Percentiles rank a stretch among this genome's conserved stretches.
Evolutionary conservation across 2,113 vertebrate species (phyloP).

Genomic region (Malurus melanocephalus): DNA sequence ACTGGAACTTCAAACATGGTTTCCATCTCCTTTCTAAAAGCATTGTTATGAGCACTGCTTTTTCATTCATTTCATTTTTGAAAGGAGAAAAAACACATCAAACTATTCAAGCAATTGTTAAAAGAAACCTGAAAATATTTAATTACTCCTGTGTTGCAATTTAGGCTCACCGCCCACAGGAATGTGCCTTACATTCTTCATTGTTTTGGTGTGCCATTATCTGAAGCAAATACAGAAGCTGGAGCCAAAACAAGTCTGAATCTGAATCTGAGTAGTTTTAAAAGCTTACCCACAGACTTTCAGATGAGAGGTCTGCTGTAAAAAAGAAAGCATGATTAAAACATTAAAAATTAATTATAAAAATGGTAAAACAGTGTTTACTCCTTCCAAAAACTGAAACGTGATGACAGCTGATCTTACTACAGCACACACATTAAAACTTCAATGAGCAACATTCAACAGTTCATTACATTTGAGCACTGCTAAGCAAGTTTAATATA

Average conservation of each 20-base stretch:
- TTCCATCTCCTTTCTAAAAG: not conserved
- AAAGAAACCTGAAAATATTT: not conserved
- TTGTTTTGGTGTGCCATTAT: constrained; percentile 9
- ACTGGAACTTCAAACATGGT: not conserved
- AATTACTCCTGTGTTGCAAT: constrained; percentile 14
- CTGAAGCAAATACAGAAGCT: constrained; percentile 12
- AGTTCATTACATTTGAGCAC: not conserved
- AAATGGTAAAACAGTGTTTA: not conserved
- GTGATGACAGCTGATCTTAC: not conserved
- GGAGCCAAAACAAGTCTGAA: constrained; percentile 34
- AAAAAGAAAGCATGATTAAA: constrained; percentile 12
- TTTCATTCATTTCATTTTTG: not conserved
- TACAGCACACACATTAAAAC: not conserved
- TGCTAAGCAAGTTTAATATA: not conserved
- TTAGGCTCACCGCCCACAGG: not conserved
- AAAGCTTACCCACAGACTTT: constrained; percentile 73
- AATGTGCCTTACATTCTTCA: constrained; percentile 18
- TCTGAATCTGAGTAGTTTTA: not conserved
- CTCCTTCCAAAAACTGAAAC: not conserved
- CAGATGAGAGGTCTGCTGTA: constrained; percentile 73
- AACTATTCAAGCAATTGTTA: not conserved
- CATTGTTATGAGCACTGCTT: not conserved
- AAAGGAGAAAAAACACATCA: not conserved
- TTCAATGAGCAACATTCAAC: not conserved
- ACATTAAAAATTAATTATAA: not conserved